Evolutionary conservation across 2,888 invertebrate genomes (phyloP).

Genomic region (Myopa tessellatipennis): DNA sequence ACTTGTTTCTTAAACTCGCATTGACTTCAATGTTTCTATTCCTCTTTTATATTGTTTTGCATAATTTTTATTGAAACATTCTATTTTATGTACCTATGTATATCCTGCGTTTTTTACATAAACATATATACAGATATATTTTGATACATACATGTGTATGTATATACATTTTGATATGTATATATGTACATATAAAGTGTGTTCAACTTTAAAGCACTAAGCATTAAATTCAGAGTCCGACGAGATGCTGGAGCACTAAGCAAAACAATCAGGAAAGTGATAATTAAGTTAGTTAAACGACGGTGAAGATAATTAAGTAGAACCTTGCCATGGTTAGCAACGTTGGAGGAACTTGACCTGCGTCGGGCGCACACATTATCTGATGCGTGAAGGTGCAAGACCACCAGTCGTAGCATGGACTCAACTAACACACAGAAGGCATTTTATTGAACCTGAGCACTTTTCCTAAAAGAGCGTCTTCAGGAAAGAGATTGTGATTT

Average conservation of each 20-base stretch:
- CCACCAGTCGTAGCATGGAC: slow-evolving; percentile 28
- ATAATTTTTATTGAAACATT: too few relatives aligned
- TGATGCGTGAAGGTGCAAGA: slow-evolving; percentile 65
- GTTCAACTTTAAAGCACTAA: background rate
- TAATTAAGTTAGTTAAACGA: too few relatives aligned
- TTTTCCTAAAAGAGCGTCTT: background rate
- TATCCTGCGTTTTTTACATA: too few relatives aligned
- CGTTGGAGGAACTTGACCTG: slow-evolving; percentile 23
- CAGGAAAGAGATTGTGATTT: slow-evolving; percentile 20
- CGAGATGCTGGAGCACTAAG: background rate
- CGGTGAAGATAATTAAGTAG: slow-evolving; percentile 34
- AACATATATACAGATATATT: too few relatives aligned
- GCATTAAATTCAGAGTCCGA: too few relatives aligned
- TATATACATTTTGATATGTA: background rate
- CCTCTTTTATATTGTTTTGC: too few relatives aligned
- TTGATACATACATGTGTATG: background rate
- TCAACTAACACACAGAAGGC: background rate
- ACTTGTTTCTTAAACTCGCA: too few relatives aligned
- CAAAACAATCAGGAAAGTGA: too few relatives aligned
- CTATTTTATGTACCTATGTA: too few relatives aligned
- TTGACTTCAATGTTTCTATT: too few relatives aligned
- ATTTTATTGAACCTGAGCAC: slow-evolving; percentile 39
- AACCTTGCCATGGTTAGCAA: background rate
- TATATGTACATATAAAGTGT: background rate
- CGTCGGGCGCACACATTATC: slow-evolving; percentile 38